These are phyloP conservation scores for Prunella himalayana DNA, from an alignment of 2,113 vertebrate species.

Conservation along the genomic window DNA sequence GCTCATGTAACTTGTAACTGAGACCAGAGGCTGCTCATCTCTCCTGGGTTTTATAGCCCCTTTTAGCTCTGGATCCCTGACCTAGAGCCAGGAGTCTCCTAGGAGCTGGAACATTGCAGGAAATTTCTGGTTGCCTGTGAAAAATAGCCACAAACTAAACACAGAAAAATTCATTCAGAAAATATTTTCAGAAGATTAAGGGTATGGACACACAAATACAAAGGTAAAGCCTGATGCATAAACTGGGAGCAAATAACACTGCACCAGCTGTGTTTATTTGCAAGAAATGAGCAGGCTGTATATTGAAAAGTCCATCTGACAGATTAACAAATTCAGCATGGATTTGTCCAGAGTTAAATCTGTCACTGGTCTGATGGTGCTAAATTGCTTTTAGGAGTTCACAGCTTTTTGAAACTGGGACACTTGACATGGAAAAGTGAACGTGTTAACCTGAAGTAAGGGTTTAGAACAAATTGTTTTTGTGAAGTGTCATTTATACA, in stretches of 20 bases:
- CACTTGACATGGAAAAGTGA: background rate
- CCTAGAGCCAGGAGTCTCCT: background rate
- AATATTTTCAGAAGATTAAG: constrained; percentile 4
- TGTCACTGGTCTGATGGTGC: background rate
- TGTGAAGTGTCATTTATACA: background rate
- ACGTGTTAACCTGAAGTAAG: background rate
- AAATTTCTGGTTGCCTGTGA: background rate
- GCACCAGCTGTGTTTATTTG: background rate
- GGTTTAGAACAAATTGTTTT: background rate
- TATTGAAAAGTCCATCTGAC: background rate
- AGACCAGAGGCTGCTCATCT: background rate
- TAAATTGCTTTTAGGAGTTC: constrained; percentile 30
- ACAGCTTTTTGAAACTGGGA: background rate
- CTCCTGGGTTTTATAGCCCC: background rate
- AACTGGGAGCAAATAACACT: background rate
- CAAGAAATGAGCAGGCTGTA: background rate
- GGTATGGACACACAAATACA: background rate
- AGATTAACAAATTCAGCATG: constrained; percentile 35
- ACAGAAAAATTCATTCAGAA: background rate
- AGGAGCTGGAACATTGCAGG: background rate
- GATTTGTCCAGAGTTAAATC: constrained; percentile 34
- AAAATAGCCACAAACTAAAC: background rate
- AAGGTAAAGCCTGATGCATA: background rate
- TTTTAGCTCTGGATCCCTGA: background rate
- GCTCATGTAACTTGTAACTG: background rate